A percentile compares a stretch with the other conserved stretches of the same genome.
phyloP scores from a whole-genome alignment of 2,888 invertebrate species.

The Julus scanicus region DNA sequence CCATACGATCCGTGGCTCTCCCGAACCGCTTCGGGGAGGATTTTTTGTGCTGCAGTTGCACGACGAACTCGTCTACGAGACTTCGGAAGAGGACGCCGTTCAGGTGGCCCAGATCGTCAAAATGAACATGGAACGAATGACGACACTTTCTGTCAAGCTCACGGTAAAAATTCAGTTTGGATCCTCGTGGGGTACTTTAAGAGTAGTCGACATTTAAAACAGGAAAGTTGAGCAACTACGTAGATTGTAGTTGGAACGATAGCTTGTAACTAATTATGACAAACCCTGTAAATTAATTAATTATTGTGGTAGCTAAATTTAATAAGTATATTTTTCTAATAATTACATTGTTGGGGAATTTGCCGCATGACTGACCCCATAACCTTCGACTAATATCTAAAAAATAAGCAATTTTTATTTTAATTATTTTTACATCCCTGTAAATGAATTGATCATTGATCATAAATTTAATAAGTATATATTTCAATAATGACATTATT shows the following conservation, averaged over 20 bases:
- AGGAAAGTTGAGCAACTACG: neutral
- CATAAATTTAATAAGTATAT: neutral
- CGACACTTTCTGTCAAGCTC: conserved; percentile 79
- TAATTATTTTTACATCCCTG: neutral
- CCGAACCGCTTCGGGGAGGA: conserved; percentile 59
- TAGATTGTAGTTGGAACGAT: neutral
- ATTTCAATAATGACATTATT: neutral
- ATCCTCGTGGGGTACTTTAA: conserved; percentile 78
- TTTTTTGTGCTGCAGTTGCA: conserved; percentile 85
- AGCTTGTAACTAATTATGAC: no score
- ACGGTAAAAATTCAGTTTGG: conserved; percentile 89
- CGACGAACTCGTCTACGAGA: conserved; percentile 95
- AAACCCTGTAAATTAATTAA: no score
- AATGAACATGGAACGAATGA: conserved; percentile 82
- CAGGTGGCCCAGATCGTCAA: conserved; percentile 75
- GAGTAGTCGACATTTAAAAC: conserved; percentile 51
- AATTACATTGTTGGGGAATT: neutral
- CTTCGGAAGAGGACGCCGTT: conserved; percentile 69
- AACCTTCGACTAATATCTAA: neutral
- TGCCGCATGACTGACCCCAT: neutral
- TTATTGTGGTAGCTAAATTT: no score
- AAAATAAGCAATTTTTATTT: neutral
- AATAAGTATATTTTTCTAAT: neutral
- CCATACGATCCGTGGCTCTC: neutral
- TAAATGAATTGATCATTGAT: neutral